Base-by-base conservation (phyloP, 2,113 vertebrate species). In the Mellivora capensis region DNA sequence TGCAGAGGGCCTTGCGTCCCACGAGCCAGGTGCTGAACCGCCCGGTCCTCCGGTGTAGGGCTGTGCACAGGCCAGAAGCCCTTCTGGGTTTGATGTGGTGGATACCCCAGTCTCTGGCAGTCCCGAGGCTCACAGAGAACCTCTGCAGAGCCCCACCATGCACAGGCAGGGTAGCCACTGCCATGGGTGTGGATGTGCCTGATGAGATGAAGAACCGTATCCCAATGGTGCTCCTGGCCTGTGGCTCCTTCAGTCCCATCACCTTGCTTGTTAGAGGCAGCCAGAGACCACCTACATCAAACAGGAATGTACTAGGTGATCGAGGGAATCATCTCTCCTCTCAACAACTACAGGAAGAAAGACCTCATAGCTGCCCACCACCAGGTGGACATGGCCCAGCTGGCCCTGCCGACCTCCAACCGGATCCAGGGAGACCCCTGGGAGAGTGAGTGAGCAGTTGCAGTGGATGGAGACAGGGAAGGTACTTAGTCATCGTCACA, bases 221-320 rank as follows among this genome's bases (percentile, higher is more conserved):
- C 96, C 99, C 99, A n/a, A 98, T 99, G 64, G 98, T 99, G 67
- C 99, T 99, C 27, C 98, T 99, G 42, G 99, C 99, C 61, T 99
- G 99, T 67, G 99, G 99, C 94, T 99, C 99, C 84, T 99, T 99
- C 98, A 99, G 99, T 98, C 99, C 99, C 95, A 99, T 99, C 98
- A 99, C 99, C 97, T 99, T 99, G 99, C 94, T 98, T 99, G 93
- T 99, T 99, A 97, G 99, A 99, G 98, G 98, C 99, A 97, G 99
- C 99, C 94, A 99, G 99, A 98, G 99, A 99, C 97, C 99, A 99
- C 91, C 98, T 99, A 97, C 99, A 99, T 97, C 98, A 98, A 96
- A 99, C 99, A 99, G 99, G 99, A 96, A 98, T 84, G 69, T 99
- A 99, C 85, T 98, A 88, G 90, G 99, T 99, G 95, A 96, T 99